A percentile compares a stretch with the other conserved stretches of the same genome.
These are phyloP conservation scores for Laticauda laticaudata DNA, from an alignment of 2,113 vertebrate species.

Conservation along the genomic window DNA sequence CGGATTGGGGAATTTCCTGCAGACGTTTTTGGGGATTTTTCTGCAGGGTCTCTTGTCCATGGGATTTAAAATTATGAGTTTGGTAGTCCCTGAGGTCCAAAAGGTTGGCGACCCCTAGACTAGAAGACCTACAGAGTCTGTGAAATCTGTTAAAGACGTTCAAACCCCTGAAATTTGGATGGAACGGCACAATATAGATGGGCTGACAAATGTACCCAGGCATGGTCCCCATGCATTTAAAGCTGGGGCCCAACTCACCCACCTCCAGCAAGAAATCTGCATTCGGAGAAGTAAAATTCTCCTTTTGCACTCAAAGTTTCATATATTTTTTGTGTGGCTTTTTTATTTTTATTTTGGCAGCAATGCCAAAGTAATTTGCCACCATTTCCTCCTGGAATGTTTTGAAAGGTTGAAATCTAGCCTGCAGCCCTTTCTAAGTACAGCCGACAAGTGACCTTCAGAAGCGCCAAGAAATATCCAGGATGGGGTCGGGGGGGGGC, in stretches of 20 bases:
- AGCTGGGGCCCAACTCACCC: not conserved
- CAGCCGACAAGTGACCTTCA: not conserved
- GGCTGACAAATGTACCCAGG: not conserved
- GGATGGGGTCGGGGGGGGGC: fast-evolving
- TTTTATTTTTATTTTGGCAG: not conserved
- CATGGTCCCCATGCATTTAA: not conserved
- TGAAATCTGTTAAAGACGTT: not conserved
- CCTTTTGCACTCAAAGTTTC: not conserved
- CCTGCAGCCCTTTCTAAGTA: not conserved
- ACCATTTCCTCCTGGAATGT: not conserved
- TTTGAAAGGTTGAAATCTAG: not conserved
- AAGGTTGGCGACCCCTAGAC: too few species aligned
- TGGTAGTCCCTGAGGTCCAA: too few species aligned
- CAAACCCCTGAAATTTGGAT: not conserved
- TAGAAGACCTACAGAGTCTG: too few species aligned
- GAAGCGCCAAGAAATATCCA: not conserved
- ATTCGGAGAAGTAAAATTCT: not conserved
- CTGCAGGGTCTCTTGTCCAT: too few species aligned
- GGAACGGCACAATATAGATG: not conserved
- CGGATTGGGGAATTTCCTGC: too few species aligned
- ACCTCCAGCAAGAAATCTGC: not conserved
- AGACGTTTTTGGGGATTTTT: too few species aligned
- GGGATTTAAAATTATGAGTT: too few species aligned
- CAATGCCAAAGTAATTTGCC: not conserved
- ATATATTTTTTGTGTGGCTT: not conserved